Evolutionary conservation across 1,140 invertebrate species (phyloP).

Genomic region (Idris sp.): DNA sequence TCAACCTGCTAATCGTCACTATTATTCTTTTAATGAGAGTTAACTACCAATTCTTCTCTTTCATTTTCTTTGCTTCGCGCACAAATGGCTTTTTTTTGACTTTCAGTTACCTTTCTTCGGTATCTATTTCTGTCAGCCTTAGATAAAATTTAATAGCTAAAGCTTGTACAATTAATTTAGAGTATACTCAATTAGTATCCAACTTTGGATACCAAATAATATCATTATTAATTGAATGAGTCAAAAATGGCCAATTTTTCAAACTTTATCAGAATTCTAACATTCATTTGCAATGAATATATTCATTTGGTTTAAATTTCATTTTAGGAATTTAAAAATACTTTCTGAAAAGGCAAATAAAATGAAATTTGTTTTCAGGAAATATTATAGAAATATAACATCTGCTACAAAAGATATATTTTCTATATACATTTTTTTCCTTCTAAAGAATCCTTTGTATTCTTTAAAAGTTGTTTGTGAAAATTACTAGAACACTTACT

Average conservation of each 20-base stretch:
- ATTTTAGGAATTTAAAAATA: too few relatives aligned
- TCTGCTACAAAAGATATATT: too few relatives aligned
- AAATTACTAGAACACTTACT: slow-evolving; percentile 8
- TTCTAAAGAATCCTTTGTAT: too few relatives aligned
- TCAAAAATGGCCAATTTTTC: slow-evolving; percentile 5
- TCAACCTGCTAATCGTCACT: slow-evolving; percentile 14
- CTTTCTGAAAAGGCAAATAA: too few relatives aligned
- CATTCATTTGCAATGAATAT: slow-evolving; percentile 1
- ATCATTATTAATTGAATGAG: slow-evolving; percentile 26
- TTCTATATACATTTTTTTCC: not conserved
- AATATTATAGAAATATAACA: too few relatives aligned
- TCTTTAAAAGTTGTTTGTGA: too few relatives aligned
- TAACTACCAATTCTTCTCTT: slow-evolving; percentile 19
- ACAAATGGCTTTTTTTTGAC: slow-evolving; percentile 11
- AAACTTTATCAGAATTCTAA: slow-evolving; percentile 7
- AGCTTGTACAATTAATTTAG: slow-evolving; percentile 37
- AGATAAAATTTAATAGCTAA: slow-evolving; percentile 28
- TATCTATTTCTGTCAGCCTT: slow-evolving; percentile 13
- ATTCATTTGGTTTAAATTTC: slow-evolving; percentile 6
- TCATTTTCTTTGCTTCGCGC: slow-evolving; percentile 11
- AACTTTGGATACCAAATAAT: slow-evolving; percentile 18
- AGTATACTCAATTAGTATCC: slow-evolving; percentile 12
- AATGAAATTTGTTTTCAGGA: too few relatives aligned
- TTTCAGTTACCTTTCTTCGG: slow-evolving; percentile 8
- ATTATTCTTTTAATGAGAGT: slow-evolving; percentile 21